Evolutionary conservation across 1,140 invertebrate genomes (phyloP).

Genomic region (Euwallacea fornicatus): DNA sequence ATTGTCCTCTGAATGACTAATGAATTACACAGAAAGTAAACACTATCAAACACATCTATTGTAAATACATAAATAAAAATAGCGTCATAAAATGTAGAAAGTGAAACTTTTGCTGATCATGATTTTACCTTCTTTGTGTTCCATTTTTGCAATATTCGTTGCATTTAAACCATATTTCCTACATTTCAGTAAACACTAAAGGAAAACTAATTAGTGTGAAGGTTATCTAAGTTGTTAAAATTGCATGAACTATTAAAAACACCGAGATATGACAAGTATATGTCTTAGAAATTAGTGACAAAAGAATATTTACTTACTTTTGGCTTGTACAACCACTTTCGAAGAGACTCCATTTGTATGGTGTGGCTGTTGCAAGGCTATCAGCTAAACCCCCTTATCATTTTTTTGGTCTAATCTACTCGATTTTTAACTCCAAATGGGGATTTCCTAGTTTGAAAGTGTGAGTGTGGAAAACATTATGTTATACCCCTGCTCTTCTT

Average conservation of each 20-base stretch:
- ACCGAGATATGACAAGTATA: neutral
- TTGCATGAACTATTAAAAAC: constrained; percentile 1
- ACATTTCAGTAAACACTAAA: constrained; percentile 10
- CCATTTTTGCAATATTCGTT: constrained; percentile 22
- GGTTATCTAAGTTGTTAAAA: constrained; percentile 2
- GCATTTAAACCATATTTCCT: constrained; percentile 1
- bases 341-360: constrained; percentile 76
- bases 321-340: constrained; percentile 90
- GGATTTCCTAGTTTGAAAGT: no score
- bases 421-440: no score
- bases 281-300: constrained; percentile 18
- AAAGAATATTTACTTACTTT: constrained; percentile 64
- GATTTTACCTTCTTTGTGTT: constrained; percentile 23
- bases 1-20: no score
- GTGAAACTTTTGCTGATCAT: constrained; percentile 30
- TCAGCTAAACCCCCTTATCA: constrained; percentile 20
- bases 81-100: constrained; percentile 37
- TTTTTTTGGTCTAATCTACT: neutral
- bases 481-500: constrained; percentile 27
- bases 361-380: neutral
- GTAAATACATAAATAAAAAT: neutral
- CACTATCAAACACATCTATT: no score
- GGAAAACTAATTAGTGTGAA: constrained; percentile 8
- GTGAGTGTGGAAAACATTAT: no score
- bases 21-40: no score